phyloP scores from a whole-genome alignment of 2,113 vertebrate genomes.

The Otis tarda region DNA sequence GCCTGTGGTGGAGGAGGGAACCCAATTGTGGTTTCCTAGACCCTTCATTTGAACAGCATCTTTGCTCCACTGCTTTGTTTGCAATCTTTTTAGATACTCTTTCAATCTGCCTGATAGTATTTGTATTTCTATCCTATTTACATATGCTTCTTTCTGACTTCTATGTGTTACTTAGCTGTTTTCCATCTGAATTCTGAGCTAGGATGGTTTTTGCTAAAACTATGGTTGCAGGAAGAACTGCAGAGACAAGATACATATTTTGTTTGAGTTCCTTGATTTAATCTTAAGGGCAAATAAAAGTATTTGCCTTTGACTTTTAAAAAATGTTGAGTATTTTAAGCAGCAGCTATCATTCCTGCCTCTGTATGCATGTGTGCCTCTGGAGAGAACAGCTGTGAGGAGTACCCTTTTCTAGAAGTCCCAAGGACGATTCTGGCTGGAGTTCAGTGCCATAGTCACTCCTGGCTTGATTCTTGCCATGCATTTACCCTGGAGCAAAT shows the following conservation, averaged over 20 bases:
- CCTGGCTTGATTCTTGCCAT: not conserved
- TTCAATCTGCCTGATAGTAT: not conserved
- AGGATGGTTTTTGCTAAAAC: not conserved
- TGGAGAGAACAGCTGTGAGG: not conserved
- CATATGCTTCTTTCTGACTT: not conserved
- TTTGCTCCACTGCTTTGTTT: not conserved
- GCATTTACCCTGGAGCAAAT: not conserved
- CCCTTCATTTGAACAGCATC: not conserved
- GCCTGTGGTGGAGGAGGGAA: not conserved
- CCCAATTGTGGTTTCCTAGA: not conserved
- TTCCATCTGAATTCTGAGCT: not conserved
- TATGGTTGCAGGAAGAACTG: not conserved
- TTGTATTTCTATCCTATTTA: not conserved
- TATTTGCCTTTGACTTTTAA: constrained; percentile 8
- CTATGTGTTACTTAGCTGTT: not conserved
- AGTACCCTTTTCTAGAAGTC: not conserved
- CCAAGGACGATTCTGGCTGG: not conserved
- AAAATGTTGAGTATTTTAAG: not conserved
- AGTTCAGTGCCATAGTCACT: not conserved
- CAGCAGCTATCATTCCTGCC: not conserved
- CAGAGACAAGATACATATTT: not conserved
- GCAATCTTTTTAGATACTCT: not conserved
- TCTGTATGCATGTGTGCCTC: not conserved
- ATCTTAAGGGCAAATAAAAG: not conserved
- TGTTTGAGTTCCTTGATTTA: not conserved